These are phyloP conservation scores for Ptilonorhynchus violaceus DNA, from an alignment of 2,113 vertebrate species.

Conservation along the genomic window DNA sequence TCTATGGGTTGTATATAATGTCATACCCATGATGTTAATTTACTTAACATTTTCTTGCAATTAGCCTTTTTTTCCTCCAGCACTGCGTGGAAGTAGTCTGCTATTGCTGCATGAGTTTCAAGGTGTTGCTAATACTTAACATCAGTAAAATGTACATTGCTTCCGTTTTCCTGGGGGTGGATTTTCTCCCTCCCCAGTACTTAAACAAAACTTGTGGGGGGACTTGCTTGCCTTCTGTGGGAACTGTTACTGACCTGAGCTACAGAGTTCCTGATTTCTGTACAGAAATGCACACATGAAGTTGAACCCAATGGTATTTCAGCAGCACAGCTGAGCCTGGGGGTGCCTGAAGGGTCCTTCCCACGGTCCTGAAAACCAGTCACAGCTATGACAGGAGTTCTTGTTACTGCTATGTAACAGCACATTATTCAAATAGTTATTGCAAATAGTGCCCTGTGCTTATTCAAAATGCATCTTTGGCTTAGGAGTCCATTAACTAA, in stretches of 20 bases:
- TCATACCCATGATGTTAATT: neutral
- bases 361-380: fast-evolving
- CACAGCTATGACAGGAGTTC: neutral
- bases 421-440: neutral
- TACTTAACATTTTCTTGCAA: neutral
- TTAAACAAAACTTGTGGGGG: neutral
- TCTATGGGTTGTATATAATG: neutral
- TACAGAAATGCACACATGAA: neutral
- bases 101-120: neutral
- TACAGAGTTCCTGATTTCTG: neutral
- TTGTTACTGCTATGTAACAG: neutral
- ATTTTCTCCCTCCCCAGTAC: neutral
- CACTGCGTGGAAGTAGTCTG: neutral
- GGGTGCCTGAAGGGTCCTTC: neutral
- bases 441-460: neutral
- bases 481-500: neutral
- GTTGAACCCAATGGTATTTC: neutral
- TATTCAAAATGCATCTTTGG: neutral
- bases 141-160: neutral
- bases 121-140: neutral
- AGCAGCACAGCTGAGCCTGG: neutral
- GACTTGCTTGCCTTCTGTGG: too few species aligned
- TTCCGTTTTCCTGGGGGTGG: neutral
- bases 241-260: neutral
- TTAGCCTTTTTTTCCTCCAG: neutral